Conservation (phyloP, 2,888 invertebrate genomes). For the Cantharis rustica region DNA sequence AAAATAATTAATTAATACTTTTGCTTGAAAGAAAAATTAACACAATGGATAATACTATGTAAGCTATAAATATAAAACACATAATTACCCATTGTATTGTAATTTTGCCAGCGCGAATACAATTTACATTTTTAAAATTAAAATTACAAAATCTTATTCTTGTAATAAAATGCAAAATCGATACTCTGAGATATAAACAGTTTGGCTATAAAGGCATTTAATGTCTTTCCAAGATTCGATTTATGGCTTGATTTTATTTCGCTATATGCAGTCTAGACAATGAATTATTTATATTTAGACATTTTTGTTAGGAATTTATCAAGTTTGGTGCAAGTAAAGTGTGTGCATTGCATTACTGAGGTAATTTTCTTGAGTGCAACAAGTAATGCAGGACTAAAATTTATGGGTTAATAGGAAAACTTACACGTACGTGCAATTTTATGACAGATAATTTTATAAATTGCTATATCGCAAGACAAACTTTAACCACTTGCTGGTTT, state of each 20-base stretch:
- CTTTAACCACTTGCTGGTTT: neutral
- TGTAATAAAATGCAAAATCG: neutral
- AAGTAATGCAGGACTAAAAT: neutral
- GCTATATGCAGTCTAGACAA: conserved; percentile 10
- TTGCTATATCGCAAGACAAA: neutral
- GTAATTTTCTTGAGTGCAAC: neutral
- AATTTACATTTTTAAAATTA: neutral
- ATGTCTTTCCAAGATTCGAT: neutral
- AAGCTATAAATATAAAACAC: neutral
- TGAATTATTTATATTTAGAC: conserved; percentile 17
- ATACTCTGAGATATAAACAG: neutral
- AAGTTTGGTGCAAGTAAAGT: neutral
- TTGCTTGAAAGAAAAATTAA: neutral
- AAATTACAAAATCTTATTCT: neutral
- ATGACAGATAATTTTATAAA: neutral
- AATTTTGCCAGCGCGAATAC: neutral
- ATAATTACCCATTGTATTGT: neutral
- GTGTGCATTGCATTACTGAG: neutral
- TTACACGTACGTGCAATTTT: neutral
- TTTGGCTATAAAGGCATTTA: neutral
- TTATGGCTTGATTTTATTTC: conserved; percentile 12
- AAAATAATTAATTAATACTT: neutral
- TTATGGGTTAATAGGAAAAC: neutral
- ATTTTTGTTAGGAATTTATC: neutral
- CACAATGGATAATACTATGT: neutral